Base-by-base conservation (phyloP, 2,888 invertebrate genomes). In the Lysandra coridon region DNA sequence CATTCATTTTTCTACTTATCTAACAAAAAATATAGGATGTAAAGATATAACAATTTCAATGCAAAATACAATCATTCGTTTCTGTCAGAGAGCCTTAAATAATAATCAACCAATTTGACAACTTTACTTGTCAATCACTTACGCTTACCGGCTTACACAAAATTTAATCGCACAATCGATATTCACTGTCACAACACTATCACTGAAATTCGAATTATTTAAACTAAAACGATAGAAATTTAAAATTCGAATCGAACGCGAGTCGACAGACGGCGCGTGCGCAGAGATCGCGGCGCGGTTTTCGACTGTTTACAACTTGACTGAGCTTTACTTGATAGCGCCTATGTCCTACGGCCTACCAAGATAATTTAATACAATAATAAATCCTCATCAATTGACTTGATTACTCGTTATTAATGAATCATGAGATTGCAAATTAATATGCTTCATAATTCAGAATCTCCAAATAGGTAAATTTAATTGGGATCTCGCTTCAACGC, bases 281-380 rank as follows among this genome's bases (percentile, higher is more conserved):
- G 94, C 92, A 86, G 83, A 80, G 88, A 84, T 83, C 90, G 92
- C 92, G 88, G 86, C 88, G 89, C 89, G 88, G 88, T 87, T 89
- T 92, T 91, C 87, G 90, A 94, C 94, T 94, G 94, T 88, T 90
- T 88, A 78, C 33, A 53, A 73, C 53, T 78, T 78, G n/a, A 23
- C 74, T 44, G 44, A 74, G 74, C 23, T 44, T 74, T 44, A 74
- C 74, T 74, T 74, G 74, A 74, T 74, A 74, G 44, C 49, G 30
- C 30, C 33, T 30, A 76, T 57, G 33, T 37, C 69, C 69, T 69
- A 4, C 33, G 69, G 30, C 69, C 33, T 69, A 69, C 33, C 14
- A 69, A 37, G 69, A 69, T 69, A 69, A 69, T 37, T 69, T 69
- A 12, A 69, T 69, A 69, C 69, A 69, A 69, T 69, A 69, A 69